phyloP scores from a whole-genome alignment of 1,140 invertebrate species.

The Drosophila repleta region DNA sequence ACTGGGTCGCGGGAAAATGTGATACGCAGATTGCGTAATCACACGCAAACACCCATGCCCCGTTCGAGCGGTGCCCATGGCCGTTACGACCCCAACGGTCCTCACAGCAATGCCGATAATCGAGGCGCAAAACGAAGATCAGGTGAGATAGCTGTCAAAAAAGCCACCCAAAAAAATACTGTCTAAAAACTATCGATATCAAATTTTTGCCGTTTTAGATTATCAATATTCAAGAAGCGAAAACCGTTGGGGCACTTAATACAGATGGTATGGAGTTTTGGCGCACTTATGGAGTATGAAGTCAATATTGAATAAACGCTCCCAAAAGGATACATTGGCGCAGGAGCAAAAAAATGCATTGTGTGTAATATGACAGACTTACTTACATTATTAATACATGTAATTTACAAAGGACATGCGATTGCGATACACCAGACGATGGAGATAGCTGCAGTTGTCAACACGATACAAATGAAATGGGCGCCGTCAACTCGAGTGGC shows the following conservation, averaged over 20 bases:
- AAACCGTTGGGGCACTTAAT: not conserved
- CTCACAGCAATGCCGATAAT: slow-evolving; percentile 1
- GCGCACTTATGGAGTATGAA: too few species aligned
- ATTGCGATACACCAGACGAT: not conserved
- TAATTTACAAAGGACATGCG: slow-evolving; percentile 11
- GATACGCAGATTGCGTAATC: slow-evolving; percentile 2
- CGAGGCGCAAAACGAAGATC: not conserved
- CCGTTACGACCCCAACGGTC: slow-evolving; percentile 7
- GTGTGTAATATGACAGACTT: too few species aligned
- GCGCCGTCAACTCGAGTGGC: not conserved
- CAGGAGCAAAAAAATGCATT: not conserved
- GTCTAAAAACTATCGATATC: not conserved
- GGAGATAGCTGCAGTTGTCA: too few species aligned
- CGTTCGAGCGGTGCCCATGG: not conserved
- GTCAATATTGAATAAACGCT: not conserved
- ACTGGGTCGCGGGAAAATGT: slow-evolving; percentile 10
- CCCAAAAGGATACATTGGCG: too few species aligned
- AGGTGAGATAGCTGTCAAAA: not conserved
- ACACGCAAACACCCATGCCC: not conserved
- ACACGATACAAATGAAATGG: not conserved
- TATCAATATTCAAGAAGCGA: too few species aligned
- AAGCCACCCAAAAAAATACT: too few species aligned
- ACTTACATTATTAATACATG: not conserved
- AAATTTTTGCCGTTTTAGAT: slow-evolving; percentile 7
- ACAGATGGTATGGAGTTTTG: too few species aligned